Percentiles rank a stretch among this genome's conserved stretches.
Conservation (phyloP, 2,113 vertebrate genomes). For the Hemiscyllium ocellatum region DNA sequence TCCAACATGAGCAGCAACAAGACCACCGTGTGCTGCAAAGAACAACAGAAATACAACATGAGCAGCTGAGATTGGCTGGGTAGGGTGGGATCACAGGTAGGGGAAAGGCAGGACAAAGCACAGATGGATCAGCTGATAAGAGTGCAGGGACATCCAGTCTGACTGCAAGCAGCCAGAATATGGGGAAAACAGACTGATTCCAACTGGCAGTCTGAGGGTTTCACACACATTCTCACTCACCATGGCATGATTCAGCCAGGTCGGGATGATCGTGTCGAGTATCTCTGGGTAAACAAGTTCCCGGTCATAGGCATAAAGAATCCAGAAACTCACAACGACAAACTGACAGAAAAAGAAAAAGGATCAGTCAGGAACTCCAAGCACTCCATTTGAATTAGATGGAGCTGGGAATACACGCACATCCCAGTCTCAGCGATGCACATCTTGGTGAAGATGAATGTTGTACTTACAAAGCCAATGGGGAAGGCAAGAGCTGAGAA, state of each 20-base stretch:
- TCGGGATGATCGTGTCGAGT: constrained; percentile 46
- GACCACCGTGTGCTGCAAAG: constrained; percentile 47
- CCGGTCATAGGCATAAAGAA: constrained; percentile 46
- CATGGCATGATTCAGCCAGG: constrained; percentile 49
- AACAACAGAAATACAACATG: not conserved
- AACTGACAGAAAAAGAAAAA: constrained; percentile 45
- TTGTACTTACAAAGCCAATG: constrained; percentile 42
- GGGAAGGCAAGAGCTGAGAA: constrained; percentile 47
- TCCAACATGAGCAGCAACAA: constrained; percentile 51
- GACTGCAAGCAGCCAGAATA: not conserved
- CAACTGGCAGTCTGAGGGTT: constrained; percentile 29
- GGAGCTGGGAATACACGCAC: no score
- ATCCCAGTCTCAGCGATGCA: no score
- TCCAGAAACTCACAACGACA: constrained; percentile 55
- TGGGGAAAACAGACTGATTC: not conserved
- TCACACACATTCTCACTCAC: constrained; percentile 41
- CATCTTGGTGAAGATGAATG: not conserved
- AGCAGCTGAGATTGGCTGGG: not conserved
- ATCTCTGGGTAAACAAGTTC: constrained; percentile 48
- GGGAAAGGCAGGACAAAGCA: not conserved
- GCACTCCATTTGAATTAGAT: not conserved
- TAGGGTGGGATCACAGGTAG: not conserved
- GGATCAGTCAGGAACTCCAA: not conserved
- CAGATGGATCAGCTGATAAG: no score
- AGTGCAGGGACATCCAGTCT: not conserved